Base-by-base conservation (phyloP, 2,888 invertebrate genomes). In the Odontomyia ornata region DNA sequence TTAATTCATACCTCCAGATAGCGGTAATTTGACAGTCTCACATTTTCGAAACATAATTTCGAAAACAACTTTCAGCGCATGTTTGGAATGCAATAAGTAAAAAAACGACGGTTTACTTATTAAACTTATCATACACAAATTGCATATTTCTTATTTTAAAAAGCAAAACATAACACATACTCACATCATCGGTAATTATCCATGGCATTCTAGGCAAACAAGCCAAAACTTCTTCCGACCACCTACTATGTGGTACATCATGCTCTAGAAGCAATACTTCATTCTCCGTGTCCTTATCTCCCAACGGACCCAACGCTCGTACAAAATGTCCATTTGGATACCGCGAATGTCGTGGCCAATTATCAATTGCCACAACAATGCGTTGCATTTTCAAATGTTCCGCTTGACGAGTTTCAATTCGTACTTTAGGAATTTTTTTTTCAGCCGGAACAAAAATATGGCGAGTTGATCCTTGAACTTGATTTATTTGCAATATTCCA, bases 271-370 rank as follows among this genome's bases (percentile, higher is more conserved):
- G 88, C 56, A 99, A 91, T 9, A 97, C 98, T 87, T 98, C 98
- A 84, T 99, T 99, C 87, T 99, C 99, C 0, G 99, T 97, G 15
- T 93, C 92, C 84, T 96, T 96, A 83, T 98, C 95, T 27, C 99
- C 99, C 78, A 98, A 92, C 71, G 91, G 91, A 18, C 99, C 99
- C 7, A 99, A 88, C 0, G 95, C 93, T 80, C 97, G 89, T 0
- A 99, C 97, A 87, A 98, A 98, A 87, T 99, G 99, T 1, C 99
- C 99, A 86, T 93, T 90, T 0, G 98, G 98, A 87, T 97, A 97
- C 75, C 96, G 91, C 1, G 97, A 97, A 85, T 94, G 92, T 73
- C 95, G 88, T 0, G 98, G 98, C 99, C 99, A 99, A 1, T 93
- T 93, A 88, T 99, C 99, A 56, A 99, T 95, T 0, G 97, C 95